Evolutionary conservation across 1,140 invertebrate species (phyloP), one percentile per base, ranked within the genome.

Genomic region (Zaprionus ornatus): DNA sequence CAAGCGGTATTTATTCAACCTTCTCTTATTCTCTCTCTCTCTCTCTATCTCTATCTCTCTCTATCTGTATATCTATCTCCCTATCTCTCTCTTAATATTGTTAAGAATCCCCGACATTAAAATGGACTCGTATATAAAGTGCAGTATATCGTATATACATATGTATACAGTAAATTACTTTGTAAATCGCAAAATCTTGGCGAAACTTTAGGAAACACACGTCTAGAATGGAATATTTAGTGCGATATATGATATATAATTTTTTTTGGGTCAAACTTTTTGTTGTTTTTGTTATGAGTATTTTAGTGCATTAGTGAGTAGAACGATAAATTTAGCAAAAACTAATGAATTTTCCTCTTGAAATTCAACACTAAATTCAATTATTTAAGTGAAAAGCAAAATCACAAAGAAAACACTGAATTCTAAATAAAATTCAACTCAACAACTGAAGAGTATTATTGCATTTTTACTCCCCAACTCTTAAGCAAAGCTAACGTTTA

Each of bases 271-370:
- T 42, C 4, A 45, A 45, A 45, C n/a, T 45, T 25, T 35, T 32
- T 21, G 48, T 69, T 82, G 70, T 64, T 77, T 87, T 71, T 54
- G 52, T 37, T 63, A 71, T 37, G 32, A 45, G 48, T 65, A 79
- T 54, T 67, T 54, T 61, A 57, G 48, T 78, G 61, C 52, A 77
- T 74, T 84, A 74, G 64, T 56, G 57, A 74, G 57, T 57, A 69
- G 79, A 71, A 48, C 73, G 29, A 68, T 40, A 55, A 67, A 62
- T 21, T 62, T 73, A 77, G 56, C 29, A 59, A 72, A 73, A 42
- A 42, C 4, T n/a, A n/a, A 54, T 77, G 84, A 90, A 81, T 88
- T 88, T 88, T 85, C 82, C 80, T 88, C 85, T 88, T 88, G 84
- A 88, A 90, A 79, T 87, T 87, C 80, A 80, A 57, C 45, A 69